Evolutionary conservation across 35 echinoderm and acorn worm genomes (phyloP).

Genomic region (Holothuria glaberrima): DNA sequence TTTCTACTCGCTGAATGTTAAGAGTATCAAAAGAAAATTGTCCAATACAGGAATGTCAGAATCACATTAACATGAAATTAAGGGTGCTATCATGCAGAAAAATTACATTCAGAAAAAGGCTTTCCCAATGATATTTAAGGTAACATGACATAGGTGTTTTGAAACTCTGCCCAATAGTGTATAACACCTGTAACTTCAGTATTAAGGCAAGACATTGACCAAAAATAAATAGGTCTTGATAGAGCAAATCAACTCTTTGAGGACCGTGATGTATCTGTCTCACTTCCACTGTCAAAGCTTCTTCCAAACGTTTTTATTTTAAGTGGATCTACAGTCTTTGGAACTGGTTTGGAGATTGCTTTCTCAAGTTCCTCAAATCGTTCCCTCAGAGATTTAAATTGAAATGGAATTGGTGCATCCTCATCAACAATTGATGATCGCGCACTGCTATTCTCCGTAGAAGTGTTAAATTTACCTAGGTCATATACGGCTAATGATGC

Average conservation of each 20-base stretch:
- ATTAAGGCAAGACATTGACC: neutral
- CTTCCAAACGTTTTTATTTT: conserved; percentile 14
- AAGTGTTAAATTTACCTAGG: neutral
- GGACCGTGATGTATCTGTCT: conserved; percentile 19
- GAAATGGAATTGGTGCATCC: conserved; percentile 36
- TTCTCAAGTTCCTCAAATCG: conserved; percentile 84
- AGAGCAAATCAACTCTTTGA: neutral
- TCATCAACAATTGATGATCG: conserved; percentile 30
- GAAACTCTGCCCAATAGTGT: neutral
- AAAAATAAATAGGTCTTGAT: neutral
- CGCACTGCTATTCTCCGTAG: neutral
- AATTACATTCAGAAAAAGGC: neutral
- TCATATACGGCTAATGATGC: neutral
- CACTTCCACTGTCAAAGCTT: neutral
- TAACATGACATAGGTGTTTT: neutral
- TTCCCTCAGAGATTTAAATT: conserved; percentile 77
- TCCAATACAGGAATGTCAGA: too few relatives aligned
- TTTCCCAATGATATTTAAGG: neutral
- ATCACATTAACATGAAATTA: too few relatives aligned
- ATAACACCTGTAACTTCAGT: neutral
- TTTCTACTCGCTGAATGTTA: too few relatives aligned
- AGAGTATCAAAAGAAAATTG: too few relatives aligned
- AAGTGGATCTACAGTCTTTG: conserved; percentile 57
- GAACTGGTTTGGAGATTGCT: conserved; percentile 84
- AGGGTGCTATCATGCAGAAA: neutral